Base-by-base conservation (phyloP, 2,113 vertebrate species). In the Cyphomyrus discorhynchus region DNA sequence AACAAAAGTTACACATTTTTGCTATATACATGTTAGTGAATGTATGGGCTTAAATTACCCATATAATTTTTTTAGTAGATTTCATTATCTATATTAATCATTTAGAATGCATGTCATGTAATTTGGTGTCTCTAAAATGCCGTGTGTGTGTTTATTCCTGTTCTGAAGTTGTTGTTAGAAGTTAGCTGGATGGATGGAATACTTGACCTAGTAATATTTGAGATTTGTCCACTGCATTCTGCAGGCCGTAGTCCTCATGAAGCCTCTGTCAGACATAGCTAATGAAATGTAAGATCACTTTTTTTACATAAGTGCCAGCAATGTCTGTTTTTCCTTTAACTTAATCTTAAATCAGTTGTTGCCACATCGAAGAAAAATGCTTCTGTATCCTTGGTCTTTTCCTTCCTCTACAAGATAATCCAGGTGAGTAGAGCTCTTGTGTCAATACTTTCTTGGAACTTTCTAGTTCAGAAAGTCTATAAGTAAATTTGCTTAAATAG, bases 321-420 rank as follows among this genome's bases (percentile, higher is more conserved):
- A 9, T 31, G 47, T n/a, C 46, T 52, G 3, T 53, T 86, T 86
- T 31, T 86, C 21, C 24, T 86, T 86, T 35, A 86, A 86, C 49
- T 86, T 15, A 13, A 13, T 52, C 49, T 7, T 1, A 1, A 85
- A 31, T 70, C 95, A 99, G 98, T 99, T 95, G 98, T 99, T 15
- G 98, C 98, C 89, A 99, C 98, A 1, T 99, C 98, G 10, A 99
- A 99, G 96, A 99, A 99, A 93, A 99, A 99, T 1, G 98, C 98
- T 0, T 98, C 97, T 0, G 98, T 99, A 27, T 99, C 98, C 0
- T 94, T 99, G 94, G 98, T 99, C 47, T 99, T 99, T 92, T 99
- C 98, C 15, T 99, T 99, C 94, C 96, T 99, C 70, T 99, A 99
- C 93, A 99, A 99, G 95, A 98, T 99, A 92, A 96, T 99, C 91